Base-by-base conservation (phyloP, 1,140 invertebrate genomes). In the Andrena cerasifolii region DNA sequence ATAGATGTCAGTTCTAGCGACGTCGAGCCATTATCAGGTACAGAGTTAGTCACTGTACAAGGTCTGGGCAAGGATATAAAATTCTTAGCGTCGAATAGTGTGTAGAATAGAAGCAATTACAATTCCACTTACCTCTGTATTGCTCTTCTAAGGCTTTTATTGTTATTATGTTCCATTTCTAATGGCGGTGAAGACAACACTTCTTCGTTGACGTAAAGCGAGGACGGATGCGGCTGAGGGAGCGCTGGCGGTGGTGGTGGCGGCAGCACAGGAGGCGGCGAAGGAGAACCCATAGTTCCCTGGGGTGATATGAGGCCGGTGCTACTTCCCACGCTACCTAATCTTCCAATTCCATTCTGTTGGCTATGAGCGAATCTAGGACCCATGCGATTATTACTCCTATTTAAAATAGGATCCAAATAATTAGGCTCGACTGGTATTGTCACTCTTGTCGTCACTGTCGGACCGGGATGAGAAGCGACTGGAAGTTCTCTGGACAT, bases 241-340 rank as follows among this genome's bases (percentile, higher is more conserved):
- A 84, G 71, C 40, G 81, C 78, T 86, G 93, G 80, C 88, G 91
- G 79, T 88, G 87, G 88, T 71, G 86, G 83, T 12, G 91, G 67
- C 88, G 90, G 86, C 86, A 93, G 84, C 86, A 89, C 70, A 56
- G 86, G 83, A 24, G 90, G 90, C 8, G 93, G 92, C 28, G 92
- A 91, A 2, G 93, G 91, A 21, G 91, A 89, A n/a, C 89, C 89
- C 8, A 89, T 92, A 43, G 94, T 94, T 43, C 91, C 90, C 78
- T 91, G 91, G 59, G 94, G 94, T 61, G 93, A 93, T 53, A 94
- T 90, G 40, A 93, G 92, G 70, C 94, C 94, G 87, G 93, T 94
- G 63, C 94, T 93, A 65, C 93, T 93, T 28, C 89, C 91, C 8
- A 93, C 86, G 61, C 91, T 93, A 43, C 86, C 87, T 43, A 93